phyloP scores from a whole-genome alignment of 2,888 invertebrate species.

The Criorhina ranunculi region DNA sequence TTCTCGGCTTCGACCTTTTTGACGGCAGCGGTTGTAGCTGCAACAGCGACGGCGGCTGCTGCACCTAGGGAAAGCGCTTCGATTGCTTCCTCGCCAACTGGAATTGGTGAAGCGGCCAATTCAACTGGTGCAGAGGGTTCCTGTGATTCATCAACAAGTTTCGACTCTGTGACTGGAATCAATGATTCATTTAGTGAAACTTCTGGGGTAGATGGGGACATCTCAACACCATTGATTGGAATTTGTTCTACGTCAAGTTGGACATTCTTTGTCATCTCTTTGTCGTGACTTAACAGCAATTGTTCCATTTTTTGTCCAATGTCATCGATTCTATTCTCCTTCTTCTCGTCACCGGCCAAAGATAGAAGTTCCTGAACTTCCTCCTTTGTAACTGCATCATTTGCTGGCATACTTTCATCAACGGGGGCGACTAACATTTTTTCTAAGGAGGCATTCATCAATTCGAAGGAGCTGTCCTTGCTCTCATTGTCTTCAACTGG shows the following conservation, averaged over 20 bases:
- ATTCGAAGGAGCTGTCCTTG: conserved; percentile 75
- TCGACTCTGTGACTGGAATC: conserved; percentile 8
- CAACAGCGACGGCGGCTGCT: conserved; percentile 51
- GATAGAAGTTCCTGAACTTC: conserved; percentile 54
- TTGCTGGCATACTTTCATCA: neutral
- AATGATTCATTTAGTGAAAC: neutral
- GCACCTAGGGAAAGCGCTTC: conserved; percentile 48
- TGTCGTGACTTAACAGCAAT: conserved; percentile 55
- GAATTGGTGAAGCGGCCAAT: conserved; percentile 27
- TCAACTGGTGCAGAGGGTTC: conserved; percentile 22
- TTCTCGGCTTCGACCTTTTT: conserved; percentile 69
- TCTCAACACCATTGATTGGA: conserved; percentile 62
- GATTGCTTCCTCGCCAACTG: conserved; percentile 34
- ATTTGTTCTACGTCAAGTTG: conserved; percentile 34
- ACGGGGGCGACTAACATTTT: neutral
- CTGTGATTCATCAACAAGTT: conserved; percentile 16
- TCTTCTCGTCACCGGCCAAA: conserved; percentile 38
- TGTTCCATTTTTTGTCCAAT: conserved; percentile 63
- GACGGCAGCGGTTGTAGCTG: conserved; percentile 46
- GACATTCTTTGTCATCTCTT: conserved; percentile 59
- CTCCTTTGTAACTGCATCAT: conserved; percentile 50
- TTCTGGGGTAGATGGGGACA: conserved; percentile 39
- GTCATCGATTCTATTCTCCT: conserved; percentile 24
- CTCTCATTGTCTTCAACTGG: conserved; percentile 79
- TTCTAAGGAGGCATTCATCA: neutral